These are phyloP conservation scores for Mimumesa dahlbomi DNA, from an alignment of 2,888 invertebrate genomes.

Conservation along the genomic window DNA sequence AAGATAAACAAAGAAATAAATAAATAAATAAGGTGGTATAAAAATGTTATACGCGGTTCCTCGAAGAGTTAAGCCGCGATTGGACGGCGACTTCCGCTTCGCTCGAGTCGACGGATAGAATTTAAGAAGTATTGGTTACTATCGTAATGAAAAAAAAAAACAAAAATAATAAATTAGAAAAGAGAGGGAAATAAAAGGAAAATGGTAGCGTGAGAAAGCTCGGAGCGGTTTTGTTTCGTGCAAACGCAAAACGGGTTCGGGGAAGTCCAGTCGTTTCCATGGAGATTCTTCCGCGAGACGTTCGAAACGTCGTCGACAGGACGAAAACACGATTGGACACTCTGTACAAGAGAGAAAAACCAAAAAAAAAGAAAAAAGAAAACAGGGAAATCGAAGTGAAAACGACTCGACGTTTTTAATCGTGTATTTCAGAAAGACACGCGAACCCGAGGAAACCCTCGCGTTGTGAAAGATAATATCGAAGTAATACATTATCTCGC, in stretches of 20 bases:
- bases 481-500: slow-evolving; percentile 30
- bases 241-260: slow-evolving; percentile 42
- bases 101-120: slow-evolving; percentile 52
- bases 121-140: slow-evolving; percentile 55
- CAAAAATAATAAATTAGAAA: neutral
- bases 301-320: slow-evolving; percentile 11
- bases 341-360: neutral
- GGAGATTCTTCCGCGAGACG: neutral
- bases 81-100: slow-evolving; percentile 35
- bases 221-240: slow-evolving; percentile 55
- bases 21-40: neutral
- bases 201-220: slow-evolving; percentile 34
- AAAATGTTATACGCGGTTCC: neutral
- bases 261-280: slow-evolving; percentile 33
- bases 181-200: neutral
- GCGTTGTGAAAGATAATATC: slow-evolving; percentile 20
- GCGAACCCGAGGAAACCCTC: slow-evolving; percentile 12
- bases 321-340: neutral
- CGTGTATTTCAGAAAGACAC: neutral
- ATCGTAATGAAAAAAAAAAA: slow-evolving; percentile 30
- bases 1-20: too few species aligned
- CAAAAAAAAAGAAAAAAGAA: neutral
- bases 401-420: slow-evolving; percentile 20
- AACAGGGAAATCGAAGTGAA: slow-evolving; percentile 1
- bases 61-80: slow-evolving; percentile 17